Evolutionary conservation across 2,797 vertebrate species (phyloP).

Genomic region (Bovichtus diacanthus): DNA sequence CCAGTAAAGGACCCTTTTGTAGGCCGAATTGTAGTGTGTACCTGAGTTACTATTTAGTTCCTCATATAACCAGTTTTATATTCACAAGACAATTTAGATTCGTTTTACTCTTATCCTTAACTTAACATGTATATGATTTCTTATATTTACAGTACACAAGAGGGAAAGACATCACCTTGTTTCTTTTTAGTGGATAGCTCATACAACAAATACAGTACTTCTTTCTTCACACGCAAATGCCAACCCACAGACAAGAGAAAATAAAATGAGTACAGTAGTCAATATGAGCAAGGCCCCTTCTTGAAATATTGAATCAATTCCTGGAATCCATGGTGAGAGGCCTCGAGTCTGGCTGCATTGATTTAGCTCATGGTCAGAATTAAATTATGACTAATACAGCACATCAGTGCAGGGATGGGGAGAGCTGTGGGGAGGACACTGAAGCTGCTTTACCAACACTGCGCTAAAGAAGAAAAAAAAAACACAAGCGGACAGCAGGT

Average conservation of each 20-base stretch:
- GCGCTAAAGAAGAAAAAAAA: conserved; percentile 24
- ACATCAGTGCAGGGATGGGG: conserved; percentile 1
- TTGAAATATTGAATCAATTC: conserved; percentile 78
- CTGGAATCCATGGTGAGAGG: conserved; percentile 66
- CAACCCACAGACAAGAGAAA: conserved; percentile 48
- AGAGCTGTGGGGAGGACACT: not conserved
- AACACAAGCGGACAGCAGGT: conserved; percentile 20
- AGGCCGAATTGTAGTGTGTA: conserved; percentile 42
- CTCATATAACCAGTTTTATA: not conserved
- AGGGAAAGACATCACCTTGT: not conserved
- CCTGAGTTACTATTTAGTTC: not conserved
- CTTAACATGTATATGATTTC: not conserved
- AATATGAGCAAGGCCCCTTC: conserved; percentile 63
- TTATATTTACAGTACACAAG: not conserved
- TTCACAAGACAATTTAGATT: not conserved
- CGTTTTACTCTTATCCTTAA: not conserved
- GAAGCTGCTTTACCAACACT: not conserved
- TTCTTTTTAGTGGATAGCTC: not conserved
- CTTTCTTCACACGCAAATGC: not conserved
- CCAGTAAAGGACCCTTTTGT: conserved; percentile 39
- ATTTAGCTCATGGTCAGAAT: conserved; percentile 73
- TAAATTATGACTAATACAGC: conserved; percentile 60
- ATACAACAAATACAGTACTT: not conserved
- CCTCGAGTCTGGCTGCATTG: conserved; percentile 69
- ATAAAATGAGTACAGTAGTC: conserved; percentile 68